These are phyloP conservation scores for Upupa epops DNA, from an alignment of 2,113 vertebrate genomes.

Conservation along the genomic window DNA sequence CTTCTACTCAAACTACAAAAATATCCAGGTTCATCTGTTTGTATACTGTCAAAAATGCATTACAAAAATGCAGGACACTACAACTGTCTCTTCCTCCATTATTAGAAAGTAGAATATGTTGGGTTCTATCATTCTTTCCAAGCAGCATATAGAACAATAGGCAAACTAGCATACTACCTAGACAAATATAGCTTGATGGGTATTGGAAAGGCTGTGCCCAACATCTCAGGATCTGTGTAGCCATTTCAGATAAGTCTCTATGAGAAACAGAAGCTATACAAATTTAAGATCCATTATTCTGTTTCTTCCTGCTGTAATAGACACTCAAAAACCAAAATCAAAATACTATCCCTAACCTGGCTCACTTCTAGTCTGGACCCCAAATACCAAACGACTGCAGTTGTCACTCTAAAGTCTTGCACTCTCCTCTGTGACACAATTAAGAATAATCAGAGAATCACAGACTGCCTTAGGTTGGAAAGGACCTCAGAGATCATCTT, in stretches of 20 bases:
- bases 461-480: too few relatives aligned
- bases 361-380: background rate
- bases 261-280: background rate
- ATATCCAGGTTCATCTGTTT: background rate
- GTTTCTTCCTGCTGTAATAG: background rate
- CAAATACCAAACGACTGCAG: background rate
- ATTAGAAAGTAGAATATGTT: background rate
- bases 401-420: background rate
- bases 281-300: background rate
- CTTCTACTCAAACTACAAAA: background rate
- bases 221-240: background rate
- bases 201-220: background rate
- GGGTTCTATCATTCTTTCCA: background rate
- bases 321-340: background rate
- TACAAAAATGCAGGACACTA: background rate
- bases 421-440: background rate
- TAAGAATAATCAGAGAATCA: background rate
- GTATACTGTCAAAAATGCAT: background rate
- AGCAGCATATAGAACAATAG: background rate
- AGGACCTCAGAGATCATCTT: too few relatives aligned
- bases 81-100: background rate
- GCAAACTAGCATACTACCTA: background rate
- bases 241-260: background rate
- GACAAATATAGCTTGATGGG: background rate
- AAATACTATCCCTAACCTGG: background rate